Evolutionary conservation across 2,113 vertebrate species (phyloP), one percentile per base, ranked within the genome.

Genomic region (Paedocypris sp.): DNA sequence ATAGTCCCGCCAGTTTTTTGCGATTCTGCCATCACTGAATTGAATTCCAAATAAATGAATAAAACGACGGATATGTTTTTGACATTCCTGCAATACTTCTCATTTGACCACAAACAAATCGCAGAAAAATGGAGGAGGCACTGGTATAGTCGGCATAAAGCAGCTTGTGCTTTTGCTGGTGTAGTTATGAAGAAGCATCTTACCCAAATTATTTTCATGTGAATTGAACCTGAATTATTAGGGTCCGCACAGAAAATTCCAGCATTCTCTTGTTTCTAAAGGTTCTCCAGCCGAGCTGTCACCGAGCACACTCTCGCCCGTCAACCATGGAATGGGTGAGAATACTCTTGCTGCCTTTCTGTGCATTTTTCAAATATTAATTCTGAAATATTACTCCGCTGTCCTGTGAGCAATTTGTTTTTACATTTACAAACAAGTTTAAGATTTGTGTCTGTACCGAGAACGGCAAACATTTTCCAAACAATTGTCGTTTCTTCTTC

Each of bases 241-340:
- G 5, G 11, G 20, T 11, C 3, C 8, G 16, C 38, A 10, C 38
- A 6, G 19, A 41, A 19, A 10, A 15, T 0, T 1, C 2, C 9
- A 4, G 6, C 15, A 23, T 23, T 46, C 26, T 46, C 10, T 22
- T 43, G 5, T 28, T 25, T 11, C 22, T 51, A 3, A 2, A 98
- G 95, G 92, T 75, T 98, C 95, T 77, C 95, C 95, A 65, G 91
- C 94, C 64, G 93, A 98, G 79, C 80, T 98, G 66, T 98, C 95
- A 77, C 94, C 95, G 22, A 89, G 89, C 73, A 88, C 85, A 61
- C 85, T 98, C 12, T 98, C 94, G 26, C 93, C 95, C 49, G 93
- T 94, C 80, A 97, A 89, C 79, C 91, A 97, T 68, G 83, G 88
- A 79, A 77, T 98, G 77, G 94, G 93, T 97, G 88, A 73, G 76